These are phyloP conservation scores for Tenebrosternarchus preto DNA, from an alignment of 2,113 vertebrate species.

Conservation along the genomic window DNA sequence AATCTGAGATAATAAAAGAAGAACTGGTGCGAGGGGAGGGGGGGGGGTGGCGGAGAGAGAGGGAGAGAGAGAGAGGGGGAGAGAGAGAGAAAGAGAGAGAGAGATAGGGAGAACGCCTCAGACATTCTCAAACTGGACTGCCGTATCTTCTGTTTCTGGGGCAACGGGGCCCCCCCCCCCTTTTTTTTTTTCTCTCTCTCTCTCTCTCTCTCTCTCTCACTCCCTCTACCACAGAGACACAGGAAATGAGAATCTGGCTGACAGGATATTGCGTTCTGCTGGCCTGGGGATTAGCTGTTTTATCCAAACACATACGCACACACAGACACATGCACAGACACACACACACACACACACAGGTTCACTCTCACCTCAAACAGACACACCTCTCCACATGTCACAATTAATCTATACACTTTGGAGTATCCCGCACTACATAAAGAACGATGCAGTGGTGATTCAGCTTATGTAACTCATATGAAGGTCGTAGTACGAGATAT, in stretches of 20 bases:
- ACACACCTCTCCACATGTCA: constrained; percentile 53
- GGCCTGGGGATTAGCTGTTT: constrained; percentile 83
- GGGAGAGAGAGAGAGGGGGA: constrained; percentile 62
- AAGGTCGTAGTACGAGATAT: constrained; percentile 32
- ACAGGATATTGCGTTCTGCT: constrained; percentile 92
- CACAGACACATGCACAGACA: constrained; percentile 52
- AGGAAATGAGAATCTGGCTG: constrained; percentile 88
- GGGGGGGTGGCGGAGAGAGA: constrained; percentile 50
- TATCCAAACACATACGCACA: constrained; percentile 79
- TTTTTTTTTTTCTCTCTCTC: constrained; percentile 63
- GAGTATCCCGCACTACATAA: constrained; percentile 52
- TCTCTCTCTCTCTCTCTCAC: constrained; percentile 66
- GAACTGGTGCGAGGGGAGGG: constrained; percentile 68
- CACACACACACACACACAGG: constrained; percentile 43
- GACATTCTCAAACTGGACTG: constrained; percentile 76
- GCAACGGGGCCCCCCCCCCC: constrained; percentile 73
- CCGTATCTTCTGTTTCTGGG: constrained; percentile 82
- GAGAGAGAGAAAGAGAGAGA: constrained; percentile 65
- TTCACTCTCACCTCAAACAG: constrained; percentile 43
- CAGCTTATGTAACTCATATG: constrained; percentile 33
- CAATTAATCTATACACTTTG: constrained; percentile 37
- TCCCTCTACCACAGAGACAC: constrained; percentile 80
- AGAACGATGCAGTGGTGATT: constrained; percentile 54
- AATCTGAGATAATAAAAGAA: constrained; percentile 88
- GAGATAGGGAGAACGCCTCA: constrained; percentile 71